Percentiles rank a stretch among this genome's conserved stretches.
phyloP scores from a whole-genome alignment of 2,113 vertebrate species.

The Ceyx cyanopectus region DNA sequence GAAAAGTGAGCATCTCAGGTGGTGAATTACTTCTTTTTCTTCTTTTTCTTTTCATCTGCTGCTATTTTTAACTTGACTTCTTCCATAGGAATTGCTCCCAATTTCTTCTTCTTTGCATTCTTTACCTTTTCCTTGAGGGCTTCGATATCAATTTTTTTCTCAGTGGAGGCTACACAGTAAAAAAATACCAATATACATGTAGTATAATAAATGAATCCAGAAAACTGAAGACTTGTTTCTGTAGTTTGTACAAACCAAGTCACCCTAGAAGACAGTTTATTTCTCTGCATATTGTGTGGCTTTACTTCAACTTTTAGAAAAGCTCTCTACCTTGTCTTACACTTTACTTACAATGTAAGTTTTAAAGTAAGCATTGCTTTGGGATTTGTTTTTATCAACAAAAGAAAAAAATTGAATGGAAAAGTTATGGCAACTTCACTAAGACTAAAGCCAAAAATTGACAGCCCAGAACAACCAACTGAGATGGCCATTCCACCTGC shows the following conservation, averaged over 20 bases:
- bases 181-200: neutral
- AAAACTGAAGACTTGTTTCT: neutral
- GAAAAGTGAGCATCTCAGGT: neutral
- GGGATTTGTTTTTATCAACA: neutral
- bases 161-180: slow-evolving; percentile 77
- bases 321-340: neutral
- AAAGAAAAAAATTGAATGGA: neutral
- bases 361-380: neutral
- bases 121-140: slow-evolving; percentile 93
- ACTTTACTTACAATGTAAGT: neutral
- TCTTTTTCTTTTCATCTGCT: slow-evolving; percentile 82
- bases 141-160: slow-evolving; percentile 90
- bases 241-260: neutral
- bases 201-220: neutral
- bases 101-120: slow-evolving; percentile 92
- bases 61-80: slow-evolving; percentile 77
- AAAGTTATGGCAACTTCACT: neutral
- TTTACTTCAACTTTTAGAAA: neutral
- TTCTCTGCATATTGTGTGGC: neutral
- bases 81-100: slow-evolving; percentile 88
- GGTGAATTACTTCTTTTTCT: slow-evolving; percentile 73
- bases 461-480: neutral
- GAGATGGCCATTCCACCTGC: neutral
- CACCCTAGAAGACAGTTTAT: neutral
- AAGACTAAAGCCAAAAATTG: neutral